Evolutionary conservation across 2,888 invertebrate species (phyloP).

Genomic region (Polyommatus iphigenia): DNA sequence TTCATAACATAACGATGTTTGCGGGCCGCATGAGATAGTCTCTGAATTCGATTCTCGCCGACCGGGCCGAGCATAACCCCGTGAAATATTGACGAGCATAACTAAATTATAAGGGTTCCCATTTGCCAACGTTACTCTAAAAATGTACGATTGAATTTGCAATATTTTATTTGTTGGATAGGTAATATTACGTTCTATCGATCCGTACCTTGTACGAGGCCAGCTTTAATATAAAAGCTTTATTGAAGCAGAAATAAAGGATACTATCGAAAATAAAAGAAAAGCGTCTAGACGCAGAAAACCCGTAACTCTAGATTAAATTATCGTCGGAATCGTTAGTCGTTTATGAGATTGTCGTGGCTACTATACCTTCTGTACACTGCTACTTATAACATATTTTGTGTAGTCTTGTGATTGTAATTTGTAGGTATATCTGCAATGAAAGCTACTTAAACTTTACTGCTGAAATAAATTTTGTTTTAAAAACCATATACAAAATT

Average conservation of each 20-base stretch:
- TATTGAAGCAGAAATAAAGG: not conserved
- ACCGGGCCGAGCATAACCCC: constrained; percentile 15
- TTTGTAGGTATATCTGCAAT: not conserved
- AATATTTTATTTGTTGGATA: constrained; percentile 20
- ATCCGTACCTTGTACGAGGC: not conserved
- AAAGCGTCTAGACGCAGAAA: constrained; percentile 1
- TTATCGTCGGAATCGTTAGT: constrained; percentile 12
- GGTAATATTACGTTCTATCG: not conserved
- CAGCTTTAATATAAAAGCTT: constrained; percentile 5
- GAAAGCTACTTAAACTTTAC: not conserved
- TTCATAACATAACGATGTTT: constrained; percentile 4
- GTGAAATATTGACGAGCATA: constrained; percentile 29
- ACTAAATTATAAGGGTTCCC: constrained; percentile 30
- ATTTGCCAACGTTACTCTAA: constrained; percentile 24
- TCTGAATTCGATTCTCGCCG: constrained; percentile 18
- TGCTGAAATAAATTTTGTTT: not conserved
- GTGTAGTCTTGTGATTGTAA: not conserved
- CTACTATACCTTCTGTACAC: not conserved
- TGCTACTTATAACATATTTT: not conserved
- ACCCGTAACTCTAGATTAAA: constrained; percentile 20
- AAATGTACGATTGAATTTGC: constrained; percentile 21
- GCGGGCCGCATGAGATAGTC: not conserved
- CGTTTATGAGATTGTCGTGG: not conserved
- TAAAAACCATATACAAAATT: not conserved
- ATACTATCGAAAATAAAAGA: constrained; percentile 16